Percentiles rank a stretch among this genome's conserved stretches.
These are phyloP conservation scores for Campylomormyrus tamandua DNA, from an alignment of 2,113 vertebrate species.

Conservation along the genomic window DNA sequence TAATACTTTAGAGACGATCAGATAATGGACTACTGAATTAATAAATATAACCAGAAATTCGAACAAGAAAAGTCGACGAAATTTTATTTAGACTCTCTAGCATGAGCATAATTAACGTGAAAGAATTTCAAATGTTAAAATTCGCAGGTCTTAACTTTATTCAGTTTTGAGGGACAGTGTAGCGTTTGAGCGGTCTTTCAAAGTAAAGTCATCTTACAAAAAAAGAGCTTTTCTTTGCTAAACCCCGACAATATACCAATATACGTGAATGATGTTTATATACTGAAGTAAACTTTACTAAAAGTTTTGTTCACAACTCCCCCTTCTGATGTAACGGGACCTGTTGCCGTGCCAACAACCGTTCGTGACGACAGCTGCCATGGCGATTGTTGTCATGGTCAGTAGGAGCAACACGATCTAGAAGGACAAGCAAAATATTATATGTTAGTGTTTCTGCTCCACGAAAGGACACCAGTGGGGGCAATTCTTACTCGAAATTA, in stretches of 20 bases:
- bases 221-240: neutral
- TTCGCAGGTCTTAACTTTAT: neutral
- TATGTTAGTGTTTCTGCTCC: conserved; percentile 57
- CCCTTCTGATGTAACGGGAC: conserved; percentile 32
- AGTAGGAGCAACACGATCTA: conserved; percentile 46
- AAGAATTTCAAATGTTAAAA: neutral
- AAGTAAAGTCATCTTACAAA: neutral
- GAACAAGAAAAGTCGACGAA: neutral
- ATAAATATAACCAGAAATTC: neutral
- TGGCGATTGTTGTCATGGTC: conserved; percentile 50
- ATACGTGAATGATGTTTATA: neutral
- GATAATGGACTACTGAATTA: neutral
- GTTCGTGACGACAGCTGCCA: conserved; percentile 54
- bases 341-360: conserved; percentile 46
- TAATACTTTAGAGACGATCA: neutral
- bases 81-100: neutral
- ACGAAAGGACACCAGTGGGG: conserved; percentile 60
- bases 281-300: conserved; percentile 28
- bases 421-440: conserved; percentile 57
- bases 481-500: conserved; percentile 61
- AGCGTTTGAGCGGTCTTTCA: neutral
- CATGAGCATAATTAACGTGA: neutral
- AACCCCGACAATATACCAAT: neutral
- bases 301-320: conserved; percentile 40
- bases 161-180: neutral